A percentile compares a stretch with the other conserved stretches of the same genome.
These are phyloP conservation scores for Gymnothorax reevesii DNA, from an alignment of 2,797 vertebrate species.

Conservation along the genomic window DNA sequence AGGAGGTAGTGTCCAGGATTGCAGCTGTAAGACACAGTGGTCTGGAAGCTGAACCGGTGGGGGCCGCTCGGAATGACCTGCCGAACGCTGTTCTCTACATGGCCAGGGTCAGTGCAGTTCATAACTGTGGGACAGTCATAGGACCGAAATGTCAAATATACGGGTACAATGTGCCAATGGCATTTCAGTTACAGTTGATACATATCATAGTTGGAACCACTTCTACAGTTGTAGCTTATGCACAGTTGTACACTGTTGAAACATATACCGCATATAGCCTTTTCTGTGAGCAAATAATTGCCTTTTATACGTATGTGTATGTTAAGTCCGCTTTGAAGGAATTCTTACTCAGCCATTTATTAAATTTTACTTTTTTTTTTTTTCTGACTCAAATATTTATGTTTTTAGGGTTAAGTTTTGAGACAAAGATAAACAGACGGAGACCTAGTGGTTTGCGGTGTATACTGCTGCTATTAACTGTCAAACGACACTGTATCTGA, in stretches of 20 bases:
- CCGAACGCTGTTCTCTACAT: constrained; percentile 88
- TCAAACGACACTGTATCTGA: not conserved
- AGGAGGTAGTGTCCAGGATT: constrained; percentile 90
- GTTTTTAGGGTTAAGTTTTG: not conserved
- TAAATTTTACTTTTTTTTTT: not conserved
- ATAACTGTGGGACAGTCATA: constrained; percentile 73
- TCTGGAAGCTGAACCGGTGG: constrained; percentile 92
- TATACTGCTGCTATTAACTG: not conserved
- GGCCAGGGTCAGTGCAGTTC: constrained; percentile 95
- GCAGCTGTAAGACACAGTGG: constrained; percentile 88
- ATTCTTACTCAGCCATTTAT: not conserved
- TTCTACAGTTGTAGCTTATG: too few species aligned
- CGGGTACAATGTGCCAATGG: not conserved
- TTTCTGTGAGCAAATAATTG: not conserved
- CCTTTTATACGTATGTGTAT: not conserved
- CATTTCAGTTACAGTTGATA: not conserved
- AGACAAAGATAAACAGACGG: not conserved
- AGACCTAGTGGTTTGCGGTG: too few species aligned
- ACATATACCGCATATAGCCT: not conserved
- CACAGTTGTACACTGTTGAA: not conserved
- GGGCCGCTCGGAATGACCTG: constrained; percentile 85
- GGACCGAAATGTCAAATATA: too few species aligned
- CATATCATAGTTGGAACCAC: not conserved
- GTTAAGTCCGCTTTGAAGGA: not conserved
- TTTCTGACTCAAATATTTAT: not conserved